A percentile compares a stretch with the other conserved stretches of the same genome.
These are phyloP conservation scores for Aphrophora alni DNA, from an alignment of 2,888 invertebrate genomes.

Conservation along the genomic window DNA sequence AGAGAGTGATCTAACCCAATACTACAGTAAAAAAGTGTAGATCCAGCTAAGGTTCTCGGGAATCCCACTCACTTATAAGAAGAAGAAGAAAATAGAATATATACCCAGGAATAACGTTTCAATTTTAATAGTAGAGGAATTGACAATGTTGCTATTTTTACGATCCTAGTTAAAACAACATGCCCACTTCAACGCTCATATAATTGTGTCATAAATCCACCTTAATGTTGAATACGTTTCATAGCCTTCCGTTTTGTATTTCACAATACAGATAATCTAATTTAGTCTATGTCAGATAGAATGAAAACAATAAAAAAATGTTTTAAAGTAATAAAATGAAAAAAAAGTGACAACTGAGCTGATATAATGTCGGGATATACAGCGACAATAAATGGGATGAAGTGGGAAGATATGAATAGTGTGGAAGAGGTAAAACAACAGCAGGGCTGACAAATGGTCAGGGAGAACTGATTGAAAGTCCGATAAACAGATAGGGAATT, in stretches of 20 bases:
- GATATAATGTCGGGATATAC: neutral
- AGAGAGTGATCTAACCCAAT: no score
- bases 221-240: neutral
- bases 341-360: neutral
- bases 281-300: neutral
- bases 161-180: no score
- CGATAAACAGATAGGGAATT: neutral
- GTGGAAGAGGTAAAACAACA: neutral
- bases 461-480: neutral
- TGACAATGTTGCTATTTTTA: no score
- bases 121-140: no score
- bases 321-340: neutral
- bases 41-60: no score
- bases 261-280: neutral
- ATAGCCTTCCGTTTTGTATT: neutral
- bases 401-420: neutral
- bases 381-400: neutral
- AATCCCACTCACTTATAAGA: no score
- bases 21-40: no score
- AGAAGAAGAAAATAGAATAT: no score
- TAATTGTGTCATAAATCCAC: neutral
- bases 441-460: neutral
- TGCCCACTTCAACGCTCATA: no score
- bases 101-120: no score
- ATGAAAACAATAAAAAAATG: neutral